Conservation (phyloP, 2,113 vertebrate genomes). For the Psilopogon haemacephalus region DNA sequence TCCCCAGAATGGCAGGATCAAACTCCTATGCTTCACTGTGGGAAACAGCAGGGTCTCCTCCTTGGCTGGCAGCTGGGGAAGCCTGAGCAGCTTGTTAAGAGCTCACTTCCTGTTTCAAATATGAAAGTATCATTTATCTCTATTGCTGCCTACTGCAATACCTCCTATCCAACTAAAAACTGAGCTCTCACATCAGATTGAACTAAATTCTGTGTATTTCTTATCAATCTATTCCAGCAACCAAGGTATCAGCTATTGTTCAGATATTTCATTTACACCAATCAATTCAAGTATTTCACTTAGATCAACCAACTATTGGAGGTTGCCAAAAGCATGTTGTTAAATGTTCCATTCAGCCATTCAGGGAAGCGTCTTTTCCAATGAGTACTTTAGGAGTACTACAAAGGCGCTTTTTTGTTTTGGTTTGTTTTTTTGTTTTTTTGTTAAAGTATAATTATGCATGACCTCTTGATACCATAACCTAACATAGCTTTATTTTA, state of each 20-base stretch:
- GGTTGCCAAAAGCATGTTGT: not conserved
- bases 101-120: not conserved
- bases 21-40: not conserved
- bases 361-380: not conserved
- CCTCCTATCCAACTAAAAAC: not conserved
- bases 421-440: no score
- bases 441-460: not conserved
- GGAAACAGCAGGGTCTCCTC: not conserved
- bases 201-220: not conserved
- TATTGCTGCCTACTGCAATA: not conserved
- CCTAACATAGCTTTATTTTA: not conserved
- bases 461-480: not conserved
- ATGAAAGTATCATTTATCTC: not conserved
- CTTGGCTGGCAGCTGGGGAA: not conserved
- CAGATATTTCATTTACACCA: not conserved
- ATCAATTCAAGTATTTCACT: not conserved
- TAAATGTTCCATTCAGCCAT: not conserved
- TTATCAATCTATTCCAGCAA: constrained; percentile 9
- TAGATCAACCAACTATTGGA: not conserved
- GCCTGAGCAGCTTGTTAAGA: not conserved
- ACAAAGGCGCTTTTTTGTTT: not conserved
- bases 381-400: not conserved
- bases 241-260: not conserved
- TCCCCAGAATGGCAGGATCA: not conserved
- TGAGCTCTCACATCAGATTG: not conserved